phyloP scores from a whole-genome alignment of 2,888 invertebrate species.

The Melinaea menophilus region DNA sequence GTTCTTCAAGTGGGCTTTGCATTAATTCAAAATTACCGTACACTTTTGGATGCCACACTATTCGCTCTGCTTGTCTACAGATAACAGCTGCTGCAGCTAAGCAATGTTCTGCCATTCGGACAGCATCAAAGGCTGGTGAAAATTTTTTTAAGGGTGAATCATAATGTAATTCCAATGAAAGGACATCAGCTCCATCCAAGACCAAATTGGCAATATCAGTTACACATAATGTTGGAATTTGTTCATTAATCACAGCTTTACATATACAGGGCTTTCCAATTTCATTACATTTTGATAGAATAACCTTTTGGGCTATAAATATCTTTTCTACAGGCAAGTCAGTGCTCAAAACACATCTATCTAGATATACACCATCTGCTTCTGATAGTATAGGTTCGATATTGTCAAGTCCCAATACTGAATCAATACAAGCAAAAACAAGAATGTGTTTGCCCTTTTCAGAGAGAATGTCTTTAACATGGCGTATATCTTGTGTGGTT shows the following conservation, averaged over 20 bases:
- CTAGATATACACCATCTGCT: constrained; percentile 92
- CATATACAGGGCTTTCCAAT: constrained; percentile 92
- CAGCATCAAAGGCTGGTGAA: constrained; percentile 50
- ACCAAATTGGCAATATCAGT: constrained; percentile 95
- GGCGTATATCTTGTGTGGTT: constrained; percentile 49
- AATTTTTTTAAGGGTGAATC: constrained; percentile 63
- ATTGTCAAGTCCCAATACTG: constrained; percentile 57
- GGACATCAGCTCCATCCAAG: constrained; percentile 92
- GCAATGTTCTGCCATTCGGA: constrained; percentile 80
- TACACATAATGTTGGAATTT: constrained; percentile 86
- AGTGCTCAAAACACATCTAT: constrained; percentile 89
- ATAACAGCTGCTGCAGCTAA: constrained; percentile 84
- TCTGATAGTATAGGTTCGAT: constrained; percentile 86
- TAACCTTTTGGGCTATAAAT: constrained; percentile 91
- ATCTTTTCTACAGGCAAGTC: constrained; percentile 93
- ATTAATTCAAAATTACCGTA: constrained; percentile 84
- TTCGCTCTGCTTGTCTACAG: constrained; percentile 91
- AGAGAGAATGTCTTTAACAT: constrained; percentile 50
- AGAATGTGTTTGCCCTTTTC: constrained; percentile 68
- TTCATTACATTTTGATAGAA: constrained; percentile 90
- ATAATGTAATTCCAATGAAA: constrained; percentile 83
- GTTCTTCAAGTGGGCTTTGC: constrained; percentile 76
- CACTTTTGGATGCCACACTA: constrained; percentile 87
- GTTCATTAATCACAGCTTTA: constrained; percentile 91
- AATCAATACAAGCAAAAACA: constrained; percentile 62